These are phyloP conservation scores for Proisotoma minuta DNA, from an alignment of 2,888 invertebrate species.

Conservation along the genomic window DNA sequence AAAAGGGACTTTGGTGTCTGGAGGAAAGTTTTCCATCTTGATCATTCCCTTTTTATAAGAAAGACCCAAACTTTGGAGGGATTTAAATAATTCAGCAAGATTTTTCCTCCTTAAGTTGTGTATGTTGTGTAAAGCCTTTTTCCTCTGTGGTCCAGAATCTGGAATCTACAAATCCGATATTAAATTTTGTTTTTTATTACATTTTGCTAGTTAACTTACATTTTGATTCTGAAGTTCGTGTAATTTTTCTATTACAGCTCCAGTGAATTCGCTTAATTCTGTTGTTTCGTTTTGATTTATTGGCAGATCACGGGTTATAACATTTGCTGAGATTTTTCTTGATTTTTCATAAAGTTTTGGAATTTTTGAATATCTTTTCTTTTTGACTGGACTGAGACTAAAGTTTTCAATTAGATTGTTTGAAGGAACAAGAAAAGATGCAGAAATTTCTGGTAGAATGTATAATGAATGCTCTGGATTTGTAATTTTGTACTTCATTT, in stretches of 20 bases:
- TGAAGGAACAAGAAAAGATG: slow-evolving; percentile 13
- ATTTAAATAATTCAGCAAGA: slow-evolving; percentile 78
- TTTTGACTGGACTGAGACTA: background rate
- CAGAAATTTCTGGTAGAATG: background rate
- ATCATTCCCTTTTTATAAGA: slow-evolving; percentile 73
- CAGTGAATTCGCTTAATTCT: slow-evolving; percentile 37
- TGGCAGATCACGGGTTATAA: slow-evolving; percentile 17
- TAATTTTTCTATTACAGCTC: slow-evolving; percentile 30
- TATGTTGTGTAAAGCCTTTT: slow-evolving; percentile 63
- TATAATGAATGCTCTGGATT: slow-evolving; percentile 6
- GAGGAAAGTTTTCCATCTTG: slow-evolving; percentile 44
- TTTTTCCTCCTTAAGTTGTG: slow-evolving; percentile 80
- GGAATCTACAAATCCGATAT: slow-evolving; percentile 54
- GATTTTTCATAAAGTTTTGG: slow-evolving; percentile 27
- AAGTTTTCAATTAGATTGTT: slow-evolving; percentile 14
- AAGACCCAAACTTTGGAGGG: slow-evolving; percentile 65
- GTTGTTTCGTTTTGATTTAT: slow-evolving; percentile 8
- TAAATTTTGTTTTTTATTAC: background rate
- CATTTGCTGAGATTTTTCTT: slow-evolving; percentile 16
- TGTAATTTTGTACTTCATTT: slow-evolving; percentile 14
- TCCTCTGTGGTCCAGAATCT: slow-evolving; percentile 53
- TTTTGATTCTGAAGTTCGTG: slow-evolving; percentile 39
- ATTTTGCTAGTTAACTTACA: slow-evolving; percentile 20
- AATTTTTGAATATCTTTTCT: slow-evolving; percentile 28
- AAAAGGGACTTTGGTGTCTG: slow-evolving; percentile 49